Evolutionary conservation across 2,797 vertebrate species (phyloP).

Genomic region (Leptoclinus maculatus): DNA sequence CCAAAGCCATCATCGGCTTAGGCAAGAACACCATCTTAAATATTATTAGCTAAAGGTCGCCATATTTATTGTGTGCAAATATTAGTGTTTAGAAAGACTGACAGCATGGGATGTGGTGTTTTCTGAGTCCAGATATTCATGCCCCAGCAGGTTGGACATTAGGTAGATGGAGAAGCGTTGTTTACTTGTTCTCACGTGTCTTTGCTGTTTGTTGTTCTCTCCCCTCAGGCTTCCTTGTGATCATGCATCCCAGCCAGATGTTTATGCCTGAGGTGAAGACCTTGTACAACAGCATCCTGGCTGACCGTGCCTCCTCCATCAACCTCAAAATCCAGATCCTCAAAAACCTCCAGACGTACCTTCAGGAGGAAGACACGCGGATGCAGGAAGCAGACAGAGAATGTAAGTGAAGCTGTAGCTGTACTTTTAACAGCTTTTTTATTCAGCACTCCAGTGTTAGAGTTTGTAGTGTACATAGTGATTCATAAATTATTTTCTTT

Average conservation of each 20-base stretch:
- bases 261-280: constrained; percentile 96
- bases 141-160: neutral
- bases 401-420: constrained; percentile 84
- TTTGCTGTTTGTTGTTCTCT: constrained; percentile 18
- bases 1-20: constrained; percentile 98
- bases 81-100: neutral
- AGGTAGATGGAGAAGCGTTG: neutral
- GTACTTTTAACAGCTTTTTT: neutral
- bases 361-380: constrained; percentile 96
- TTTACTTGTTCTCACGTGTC: constrained; percentile 7
- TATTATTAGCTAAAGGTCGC: neutral
- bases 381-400: constrained; percentile 98
- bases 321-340: constrained; percentile 98
- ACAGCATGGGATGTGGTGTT: neutral
- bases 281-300: constrained; percentile 95
- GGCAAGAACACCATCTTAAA: constrained; percentile 80
- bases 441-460: neutral
- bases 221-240: constrained; percentile 93
- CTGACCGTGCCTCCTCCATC: constrained; percentile 90
- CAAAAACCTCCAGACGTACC: constrained; percentile 98
- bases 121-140: neutral
- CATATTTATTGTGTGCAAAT: constrained; percentile 2
- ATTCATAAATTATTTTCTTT: neutral
- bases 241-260: constrained; percentile 98
- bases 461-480: neutral